phyloP scores from a whole-genome alignment of 2,113 vertebrate genomes.

The Chauna torquata region DNA sequence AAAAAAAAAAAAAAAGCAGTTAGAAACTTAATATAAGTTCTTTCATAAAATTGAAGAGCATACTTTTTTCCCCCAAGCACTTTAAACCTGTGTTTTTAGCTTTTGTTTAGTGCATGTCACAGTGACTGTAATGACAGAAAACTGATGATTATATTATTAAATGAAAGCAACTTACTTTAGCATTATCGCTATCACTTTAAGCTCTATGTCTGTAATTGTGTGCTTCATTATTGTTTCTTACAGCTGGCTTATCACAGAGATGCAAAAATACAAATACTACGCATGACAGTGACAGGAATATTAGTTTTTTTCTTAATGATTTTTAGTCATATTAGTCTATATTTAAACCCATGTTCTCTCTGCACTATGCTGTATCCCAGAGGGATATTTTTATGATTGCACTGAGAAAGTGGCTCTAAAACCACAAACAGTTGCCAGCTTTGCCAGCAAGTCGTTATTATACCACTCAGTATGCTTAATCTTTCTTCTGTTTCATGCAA shows the following conservation, averaged over 20 bases:
- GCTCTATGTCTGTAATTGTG: background rate
- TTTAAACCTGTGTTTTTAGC: background rate
- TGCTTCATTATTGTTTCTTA: background rate
- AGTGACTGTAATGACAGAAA: background rate
- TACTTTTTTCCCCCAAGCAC: background rate
- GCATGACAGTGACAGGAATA: background rate
- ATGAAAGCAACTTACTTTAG: background rate
- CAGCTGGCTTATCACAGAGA: background rate
- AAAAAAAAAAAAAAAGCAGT: background rate
- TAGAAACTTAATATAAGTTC: background rate
- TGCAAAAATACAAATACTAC: background rate
- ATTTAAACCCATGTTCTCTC: background rate
- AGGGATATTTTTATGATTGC: background rate
- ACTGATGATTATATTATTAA: background rate
- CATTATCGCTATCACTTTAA: background rate
- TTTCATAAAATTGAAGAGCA: background rate
- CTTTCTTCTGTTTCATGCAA: background rate
- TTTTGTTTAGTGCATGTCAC: background rate
- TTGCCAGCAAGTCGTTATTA: background rate
- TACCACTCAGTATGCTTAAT: background rate
- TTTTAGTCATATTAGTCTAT: background rate
- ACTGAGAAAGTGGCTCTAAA: background rate
- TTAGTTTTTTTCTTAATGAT: background rate
- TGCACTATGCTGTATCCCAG: background rate
- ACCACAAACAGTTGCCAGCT: background rate